Base-by-base conservation (phyloP, 2,797 vertebrate genomes). In the Benthosema pterotum region DNA sequence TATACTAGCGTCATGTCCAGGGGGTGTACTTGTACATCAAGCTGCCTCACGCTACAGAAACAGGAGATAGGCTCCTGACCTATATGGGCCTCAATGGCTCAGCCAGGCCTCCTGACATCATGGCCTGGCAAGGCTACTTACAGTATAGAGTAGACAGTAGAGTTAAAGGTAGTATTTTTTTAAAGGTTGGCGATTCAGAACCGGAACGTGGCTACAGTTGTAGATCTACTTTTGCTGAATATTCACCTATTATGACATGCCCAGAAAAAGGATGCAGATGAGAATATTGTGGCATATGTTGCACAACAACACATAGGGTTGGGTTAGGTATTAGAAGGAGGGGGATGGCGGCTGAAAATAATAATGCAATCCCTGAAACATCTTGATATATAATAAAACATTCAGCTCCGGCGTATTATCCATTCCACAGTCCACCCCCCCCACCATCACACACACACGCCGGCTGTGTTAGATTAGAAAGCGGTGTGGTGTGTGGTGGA, bases 391-490 rank as follows among this genome's bases (percentile, higher is more conserved):
- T 53, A 52, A 67, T 4, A 67, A 53, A 2, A 38, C 32, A 38
- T 38, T 13, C 48, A 8, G 11, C 8, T 15, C 0, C 17, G 19
- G 4, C 2, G 25, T 18, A 54, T 62, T 62, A 42, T 69, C 63
- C 11, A 47, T 52, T 70, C 63, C 60, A 55, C 9, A 28, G 32
- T 5, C 28, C 74, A 61, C 65, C 64, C 48, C 12, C 32, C 7
- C 32, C 7, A 6, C 28, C 74, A 61, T 63, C 48, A 14, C 60
- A 55, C 9, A 38, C 32, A 38, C 6, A 38, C 32, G 11, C 32
- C 8, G 32, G n/a, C 15, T 8, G 48, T 51, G 48, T 66, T 61
- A 74, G 61, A 74, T 70, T 45, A 66, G 32, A 68, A 43, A 50
- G 42, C 13, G 1, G 15, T 28, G 12, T 50, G 22, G 67, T 19